Evolutionary conservation across 37 sponge, comb jelly and placozoan genomes (phyloP).

Genomic region (Tethya wilhelma): DNA sequence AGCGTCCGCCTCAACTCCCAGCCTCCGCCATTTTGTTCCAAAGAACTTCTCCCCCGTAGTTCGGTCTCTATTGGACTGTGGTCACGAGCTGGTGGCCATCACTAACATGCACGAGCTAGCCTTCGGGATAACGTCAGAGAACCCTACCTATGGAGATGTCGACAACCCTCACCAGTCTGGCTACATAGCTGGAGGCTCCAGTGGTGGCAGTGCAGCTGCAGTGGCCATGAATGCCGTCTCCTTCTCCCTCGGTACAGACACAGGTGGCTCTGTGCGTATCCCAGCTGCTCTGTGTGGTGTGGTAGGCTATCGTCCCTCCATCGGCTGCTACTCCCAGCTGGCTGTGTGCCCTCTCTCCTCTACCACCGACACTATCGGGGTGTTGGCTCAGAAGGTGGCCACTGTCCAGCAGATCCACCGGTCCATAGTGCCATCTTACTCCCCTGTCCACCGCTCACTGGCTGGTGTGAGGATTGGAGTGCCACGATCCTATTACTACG

Average conservation of each 20-base stretch:
- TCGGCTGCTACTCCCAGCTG: not conserved
- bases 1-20: slow-evolving; percentile 23
- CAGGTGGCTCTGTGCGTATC: slow-evolving; percentile 36
- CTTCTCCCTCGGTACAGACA: slow-evolving; percentile 41
- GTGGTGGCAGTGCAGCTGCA: slow-evolving; percentile 37
- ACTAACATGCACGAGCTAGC: slow-evolving; percentile 46
- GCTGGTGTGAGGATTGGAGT: slow-evolving; percentile 30
- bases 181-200: slow-evolving; percentile 42
- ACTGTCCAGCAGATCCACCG: slow-evolving; percentile 22
- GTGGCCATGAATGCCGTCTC: slow-evolving; percentile 20
- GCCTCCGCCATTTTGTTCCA: slow-evolving; percentile 12
- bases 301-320: slow-evolving; percentile 47
- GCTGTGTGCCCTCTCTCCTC: slow-evolving; percentile 42
- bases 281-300: slow-evolving; percentile 52
- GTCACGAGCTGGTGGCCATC: slow-evolving; percentile 18
- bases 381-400: slow-evolving; percentile 3
- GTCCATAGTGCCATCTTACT: slow-evolving; percentile 18
- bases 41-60: slow-evolving; percentile 6
- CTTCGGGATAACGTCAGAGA: slow-evolving; percentile 33
- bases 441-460: not conserved
- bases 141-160: slow-evolving; percentile 13
- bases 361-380: slow-evolving; percentile 41
- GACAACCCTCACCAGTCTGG: slow-evolving; percentile 22
- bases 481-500: slow-evolving; percentile 31
- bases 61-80: slow-evolving; percentile 10